Conservation (phyloP, 2,113 vertebrate species). For the Brachirus orientalis region DNA sequence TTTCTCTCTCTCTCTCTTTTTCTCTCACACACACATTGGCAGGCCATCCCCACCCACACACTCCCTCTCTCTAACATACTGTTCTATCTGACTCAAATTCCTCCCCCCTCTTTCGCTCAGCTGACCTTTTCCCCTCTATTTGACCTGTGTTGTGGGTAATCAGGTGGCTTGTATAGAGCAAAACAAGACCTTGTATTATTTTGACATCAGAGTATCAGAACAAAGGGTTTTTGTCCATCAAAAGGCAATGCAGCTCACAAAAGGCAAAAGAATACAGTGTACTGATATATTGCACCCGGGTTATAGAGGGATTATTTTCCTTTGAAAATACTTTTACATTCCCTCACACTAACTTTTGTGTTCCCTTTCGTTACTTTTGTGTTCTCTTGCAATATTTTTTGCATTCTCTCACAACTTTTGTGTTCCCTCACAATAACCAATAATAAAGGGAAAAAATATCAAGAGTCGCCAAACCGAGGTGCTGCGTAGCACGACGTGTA, state of each 20-base stretch:
- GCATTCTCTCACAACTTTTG: background rate
- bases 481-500: too few species aligned
- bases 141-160: constrained; percentile 38
- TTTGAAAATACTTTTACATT: too few species aligned
- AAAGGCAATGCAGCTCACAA: too few species aligned
- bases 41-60: constrained; percentile 1
- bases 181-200: constrained; percentile 15
- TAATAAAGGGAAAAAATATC: too few species aligned
- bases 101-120: constrained; percentile 37
- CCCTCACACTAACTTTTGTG: too few species aligned
- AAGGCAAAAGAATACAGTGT: background rate
- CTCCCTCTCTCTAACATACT: constrained; percentile 37
- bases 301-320: too few species aligned
- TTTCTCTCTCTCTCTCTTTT: constrained; percentile 31
- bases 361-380: too few species aligned
- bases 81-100: constrained; percentile 41
- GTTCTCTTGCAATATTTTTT: background rate
- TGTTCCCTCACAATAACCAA: too few species aligned
- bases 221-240: background rate
- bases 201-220: background rate
- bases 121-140: constrained; percentile 51
- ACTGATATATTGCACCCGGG: too few species aligned
- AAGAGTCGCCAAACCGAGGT: too few species aligned
- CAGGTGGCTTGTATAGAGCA: constrained; percentile 36
- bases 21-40: constrained; percentile 44